phyloP scores from a whole-genome alignment of 2,888 invertebrate species.

The Xestia xanthographa region DNA sequence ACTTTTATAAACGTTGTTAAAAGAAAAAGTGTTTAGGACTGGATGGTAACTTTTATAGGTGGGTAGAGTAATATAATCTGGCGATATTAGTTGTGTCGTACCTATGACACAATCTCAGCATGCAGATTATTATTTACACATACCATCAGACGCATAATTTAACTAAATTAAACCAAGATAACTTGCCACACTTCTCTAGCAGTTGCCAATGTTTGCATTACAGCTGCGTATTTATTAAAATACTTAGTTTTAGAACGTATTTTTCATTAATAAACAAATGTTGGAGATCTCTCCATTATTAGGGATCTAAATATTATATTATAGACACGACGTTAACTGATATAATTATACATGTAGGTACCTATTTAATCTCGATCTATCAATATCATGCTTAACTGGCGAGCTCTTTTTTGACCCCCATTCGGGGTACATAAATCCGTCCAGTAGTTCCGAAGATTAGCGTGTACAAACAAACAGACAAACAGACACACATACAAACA shows the following conservation, averaged over 20 bases:
- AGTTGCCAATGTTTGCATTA: conserved; percentile 4
- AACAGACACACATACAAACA: too few relatives aligned
- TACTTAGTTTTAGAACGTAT: neutral
- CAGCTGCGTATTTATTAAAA: neutral
- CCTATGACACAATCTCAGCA: neutral
- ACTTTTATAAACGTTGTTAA: conserved; percentile 5
- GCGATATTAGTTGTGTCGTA: neutral
- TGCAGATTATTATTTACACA: neutral
- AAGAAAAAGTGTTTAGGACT: neutral
- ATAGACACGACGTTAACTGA: too few relatives aligned
- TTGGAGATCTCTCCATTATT: too few relatives aligned
- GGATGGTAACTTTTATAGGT: neutral
- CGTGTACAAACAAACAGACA: too few relatives aligned
- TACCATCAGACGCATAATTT: neutral
- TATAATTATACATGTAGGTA: too few relatives aligned
- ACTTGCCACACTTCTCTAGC: neutral
- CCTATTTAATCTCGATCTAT: too few relatives aligned
- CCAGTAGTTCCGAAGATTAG: too few relatives aligned
- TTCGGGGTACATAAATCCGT: too few relatives aligned
- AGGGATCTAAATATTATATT: too few relatives aligned
- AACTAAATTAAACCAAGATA: neutral
- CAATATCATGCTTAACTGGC: too few relatives aligned
- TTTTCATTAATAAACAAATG: too few relatives aligned
- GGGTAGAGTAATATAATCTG: neutral
- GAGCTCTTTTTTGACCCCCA: too few relatives aligned